Percentiles rank a stretch among this genome's conserved stretches.
Evolutionary conservation across 1,140 invertebrate species (phyloP).

Genomic region (Melipona quadrifasciata): DNA sequence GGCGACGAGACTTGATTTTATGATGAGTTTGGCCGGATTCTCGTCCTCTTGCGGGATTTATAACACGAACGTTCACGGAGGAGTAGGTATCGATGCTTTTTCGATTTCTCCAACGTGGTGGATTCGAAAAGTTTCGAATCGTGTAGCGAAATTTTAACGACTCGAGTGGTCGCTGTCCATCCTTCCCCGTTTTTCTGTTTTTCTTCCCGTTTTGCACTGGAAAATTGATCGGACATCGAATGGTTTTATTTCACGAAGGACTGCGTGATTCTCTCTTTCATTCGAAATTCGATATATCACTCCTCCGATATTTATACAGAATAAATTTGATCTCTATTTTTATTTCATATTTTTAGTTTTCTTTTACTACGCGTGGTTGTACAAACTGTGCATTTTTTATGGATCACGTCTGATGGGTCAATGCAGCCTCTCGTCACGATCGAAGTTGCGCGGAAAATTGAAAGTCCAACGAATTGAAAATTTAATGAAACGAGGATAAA

Average conservation of each 20-base stretch:
- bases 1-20: conserved; percentile 19
- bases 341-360: too few species aligned
- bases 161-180: too few species aligned
- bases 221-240: background rate
- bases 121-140: background rate
- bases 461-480: too few species aligned
- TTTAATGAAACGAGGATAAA: too few species aligned
- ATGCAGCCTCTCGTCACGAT: too few species aligned
- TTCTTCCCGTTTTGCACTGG: background rate
- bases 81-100: background rate
- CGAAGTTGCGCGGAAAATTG: too few species aligned
- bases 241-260: background rate
- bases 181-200: fast-evolving
- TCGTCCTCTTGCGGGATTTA: background rate
- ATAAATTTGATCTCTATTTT: too few species aligned
- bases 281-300: background rate
- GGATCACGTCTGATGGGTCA: too few species aligned
- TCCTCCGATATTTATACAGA: too few species aligned
- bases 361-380: too few species aligned
- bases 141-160: background rate
- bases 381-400: too few species aligned
- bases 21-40: background rate
- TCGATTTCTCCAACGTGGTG: background rate
- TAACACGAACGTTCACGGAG: background rate
- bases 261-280: background rate